Base-by-base conservation (phyloP, 2,888 invertebrate species). In the Synergus umbraculus region DNA sequence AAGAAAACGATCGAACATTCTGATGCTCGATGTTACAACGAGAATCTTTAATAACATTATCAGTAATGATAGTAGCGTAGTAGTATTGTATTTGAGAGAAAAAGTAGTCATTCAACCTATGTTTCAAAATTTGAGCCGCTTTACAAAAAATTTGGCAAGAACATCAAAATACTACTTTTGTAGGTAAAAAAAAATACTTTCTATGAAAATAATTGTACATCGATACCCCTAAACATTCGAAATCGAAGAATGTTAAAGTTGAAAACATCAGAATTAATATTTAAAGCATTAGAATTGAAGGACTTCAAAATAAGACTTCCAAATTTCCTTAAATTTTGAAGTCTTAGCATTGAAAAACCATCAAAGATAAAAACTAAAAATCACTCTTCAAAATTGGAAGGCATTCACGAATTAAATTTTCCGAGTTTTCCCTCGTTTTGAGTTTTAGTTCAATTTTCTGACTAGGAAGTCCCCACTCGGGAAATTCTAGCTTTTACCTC, bases 111-210 rank as follows among this genome's bases (percentile, higher is more conserved):
- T 37, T 83, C 86, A 86, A 87, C 78, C 77, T 77, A 67, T 85
- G 82, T 80, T 81, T 83, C 81, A 64, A 83, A 85, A 86, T 81
- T 87, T 87, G 89, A 90, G 89, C 90, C 88, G 82, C 76, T 87
- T 87, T 69, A 80, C 76, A 82, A 83, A 82, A 84, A 87, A 88
- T 89, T 90, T 91, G 90, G 90, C 90, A 89, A 90, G 89, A 54
- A 73, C 73, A 37, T 73, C 41, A 73, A 73, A 73, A 54, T 67
- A 46, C 43, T 1, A 63, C 13, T 63, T 29, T n/a, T 12, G 29
- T 29, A 29, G 5, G 12, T 7, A 63, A 63, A 63, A 58, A 9
- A 9, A 18, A 18, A 58, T 18, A 58, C 18, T 58, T 58, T 58
- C 58, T 58, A 58, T 18, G 18, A 58, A 58, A 18, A 58, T 58